Conservation (phyloP, 2,888 invertebrate species). For the Ochropleura leucogaster region DNA sequence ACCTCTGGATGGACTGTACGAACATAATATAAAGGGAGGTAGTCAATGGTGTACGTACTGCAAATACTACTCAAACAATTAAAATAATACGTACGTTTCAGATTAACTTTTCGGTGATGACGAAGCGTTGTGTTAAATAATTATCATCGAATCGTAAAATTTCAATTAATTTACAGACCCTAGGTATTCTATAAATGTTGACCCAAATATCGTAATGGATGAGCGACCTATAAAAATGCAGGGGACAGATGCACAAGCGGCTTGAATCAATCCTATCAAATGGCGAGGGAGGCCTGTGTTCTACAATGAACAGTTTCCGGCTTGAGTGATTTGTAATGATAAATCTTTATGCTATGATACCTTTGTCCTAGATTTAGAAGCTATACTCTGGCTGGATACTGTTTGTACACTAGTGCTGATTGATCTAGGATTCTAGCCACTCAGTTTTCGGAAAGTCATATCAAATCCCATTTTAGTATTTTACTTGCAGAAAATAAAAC, state of each 20-base stretch:
- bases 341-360: conserved; percentile 34
- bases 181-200: conserved; percentile 16
- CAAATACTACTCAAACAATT: too few relatives aligned
- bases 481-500: conserved; percentile 14
- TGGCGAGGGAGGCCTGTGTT: conserved; percentile 35
- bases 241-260: conserved; percentile 27
- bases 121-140: not conserved
- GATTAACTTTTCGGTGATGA: not conserved
- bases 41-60: too few relatives aligned
- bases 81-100: not conserved
- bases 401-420: not conserved
- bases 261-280: conserved; percentile 50
- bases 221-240: conserved; percentile 34
- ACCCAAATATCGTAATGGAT: conserved; percentile 27
- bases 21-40: too few relatives aligned
- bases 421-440: not conserved
- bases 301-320: conserved; percentile 51
- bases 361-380: conserved; percentile 41
- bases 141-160: not conserved
- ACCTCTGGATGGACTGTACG: too few relatives aligned
- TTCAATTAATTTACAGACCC: not conserved
- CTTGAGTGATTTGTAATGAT: conserved; percentile 40
- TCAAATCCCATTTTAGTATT: not conserved
- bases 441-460: not conserved
- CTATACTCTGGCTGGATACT: not conserved